Evolutionary conservation across 2,888 invertebrate genomes (phyloP).

Genomic region (Masnerella sp.): DNA sequence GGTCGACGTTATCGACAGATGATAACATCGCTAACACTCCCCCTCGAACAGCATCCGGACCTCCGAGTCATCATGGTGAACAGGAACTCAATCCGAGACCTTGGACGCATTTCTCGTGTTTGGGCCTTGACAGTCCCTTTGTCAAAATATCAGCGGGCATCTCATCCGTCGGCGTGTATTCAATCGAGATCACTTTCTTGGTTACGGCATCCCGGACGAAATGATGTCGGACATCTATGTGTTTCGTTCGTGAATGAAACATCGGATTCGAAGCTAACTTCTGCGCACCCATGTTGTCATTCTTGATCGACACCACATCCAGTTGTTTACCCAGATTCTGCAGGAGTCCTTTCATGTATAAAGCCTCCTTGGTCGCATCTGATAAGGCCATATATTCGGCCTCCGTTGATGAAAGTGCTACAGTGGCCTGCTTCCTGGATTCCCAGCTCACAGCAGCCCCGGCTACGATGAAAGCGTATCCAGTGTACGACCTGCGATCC

Average conservation of each 20-base stretch:
- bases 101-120: too few species aligned
- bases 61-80: too few species aligned
- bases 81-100: too few species aligned
- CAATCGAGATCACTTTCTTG: too few species aligned
- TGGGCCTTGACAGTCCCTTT: too few species aligned
- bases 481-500: conserved; percentile 4
- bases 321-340: not conserved
- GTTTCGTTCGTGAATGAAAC: conserved; percentile 7
- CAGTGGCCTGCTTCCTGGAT: conserved; percentile 3
- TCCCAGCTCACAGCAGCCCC: not conserved
- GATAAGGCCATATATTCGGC: conserved; percentile 19
- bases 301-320: not conserved
- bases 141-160: too few species aligned
- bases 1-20: too few species aligned
- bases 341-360: not conserved
- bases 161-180: too few species aligned
- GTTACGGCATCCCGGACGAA: too few species aligned
- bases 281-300: conserved; percentile 18
- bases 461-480: not conserved
- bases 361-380: conserved; percentile 13
- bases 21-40: too few species aligned
- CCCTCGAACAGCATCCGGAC: too few species aligned
- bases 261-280: not conserved
- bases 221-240: too few species aligned
- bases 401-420: conserved; percentile 10